Conservation (phyloP, 2,888 invertebrate genomes). For the Hydrotaea cyrtoneurina region DNA sequence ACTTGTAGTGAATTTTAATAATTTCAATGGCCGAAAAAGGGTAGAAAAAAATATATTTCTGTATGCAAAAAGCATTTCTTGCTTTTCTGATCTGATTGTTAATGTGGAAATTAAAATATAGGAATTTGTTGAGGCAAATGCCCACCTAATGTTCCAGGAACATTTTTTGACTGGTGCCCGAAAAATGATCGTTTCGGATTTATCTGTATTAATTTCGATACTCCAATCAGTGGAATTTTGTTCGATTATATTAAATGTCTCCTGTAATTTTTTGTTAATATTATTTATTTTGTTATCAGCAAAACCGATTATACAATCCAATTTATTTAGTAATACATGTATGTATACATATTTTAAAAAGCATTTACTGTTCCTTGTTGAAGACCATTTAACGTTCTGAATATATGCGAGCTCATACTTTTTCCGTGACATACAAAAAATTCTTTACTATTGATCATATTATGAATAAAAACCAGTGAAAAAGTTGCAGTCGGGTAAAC, state of each 20-base stretch:
- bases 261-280: slow-evolving; percentile 4
- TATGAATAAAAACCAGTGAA: too few species aligned
- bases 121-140: too few species aligned
- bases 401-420: not conserved
- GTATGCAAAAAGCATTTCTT: slow-evolving; percentile 22
- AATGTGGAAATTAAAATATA: slow-evolving; percentile 20
- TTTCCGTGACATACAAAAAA: not conserved
- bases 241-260: not conserved
- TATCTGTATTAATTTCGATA: slow-evolving; percentile 13
- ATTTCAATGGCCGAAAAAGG: too few species aligned
- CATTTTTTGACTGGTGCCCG: slow-evolving; percentile 18
- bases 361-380: slow-evolving; percentile 4
- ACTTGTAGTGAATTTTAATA: too few species aligned
- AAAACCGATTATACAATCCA: not conserved
- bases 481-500: too few species aligned
- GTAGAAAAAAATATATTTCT: too few species aligned
- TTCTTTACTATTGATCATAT: not conserved
- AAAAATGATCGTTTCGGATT: slow-evolving; percentile 38
- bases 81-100: slow-evolving; percentile 25
- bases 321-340: not conserved
- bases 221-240: slow-evolving; percentile 9
- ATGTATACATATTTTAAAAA: not conserved
- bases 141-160: slow-evolving; percentile 6
- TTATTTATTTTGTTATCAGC: slow-evolving; percentile 8
- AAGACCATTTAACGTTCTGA: not conserved